Evolutionary conservation across 92 coral and sea anemone genomes (phyloP).

Genomic region (Micromussa lordhowensis): DNA sequence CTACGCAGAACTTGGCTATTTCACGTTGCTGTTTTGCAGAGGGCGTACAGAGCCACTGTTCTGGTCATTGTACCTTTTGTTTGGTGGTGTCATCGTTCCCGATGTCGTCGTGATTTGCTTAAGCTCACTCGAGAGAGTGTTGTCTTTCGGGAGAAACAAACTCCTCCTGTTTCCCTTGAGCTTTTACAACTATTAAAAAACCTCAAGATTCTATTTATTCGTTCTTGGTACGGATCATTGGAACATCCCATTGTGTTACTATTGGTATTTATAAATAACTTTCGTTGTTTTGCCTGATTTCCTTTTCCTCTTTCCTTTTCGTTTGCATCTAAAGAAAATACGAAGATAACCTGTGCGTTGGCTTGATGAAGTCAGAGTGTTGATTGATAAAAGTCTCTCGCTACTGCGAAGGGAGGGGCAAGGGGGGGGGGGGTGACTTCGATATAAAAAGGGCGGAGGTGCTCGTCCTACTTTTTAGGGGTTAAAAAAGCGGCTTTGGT

Average conservation of each 20-base stretch:
- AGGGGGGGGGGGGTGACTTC: too few species aligned
- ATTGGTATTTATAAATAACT: neutral
- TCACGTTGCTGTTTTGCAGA: too few species aligned
- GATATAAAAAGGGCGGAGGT: too few species aligned
- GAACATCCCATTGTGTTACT: neutral
- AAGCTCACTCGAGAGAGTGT: too few species aligned
- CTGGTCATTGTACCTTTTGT: too few species aligned
- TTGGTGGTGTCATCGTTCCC: too few species aligned
- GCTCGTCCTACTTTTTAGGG: too few species aligned
- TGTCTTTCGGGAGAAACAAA: neutral
- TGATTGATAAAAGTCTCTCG: neutral
- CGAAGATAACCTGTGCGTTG: neutral
- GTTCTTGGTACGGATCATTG: neutral
- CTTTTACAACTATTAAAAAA: neutral
- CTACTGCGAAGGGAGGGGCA: too few species aligned
- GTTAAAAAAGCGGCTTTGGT: too few species aligned
- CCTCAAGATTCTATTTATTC: neutral
- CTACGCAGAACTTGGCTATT: too few species aligned
- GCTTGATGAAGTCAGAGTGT: neutral
- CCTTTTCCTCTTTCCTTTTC: neutral
- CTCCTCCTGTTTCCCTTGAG: neutral
- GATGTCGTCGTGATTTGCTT: too few species aligned
- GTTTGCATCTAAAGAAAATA: neutral
- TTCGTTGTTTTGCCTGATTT: neutral
- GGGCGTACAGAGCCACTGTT: too few species aligned